Evolutionary conservation across 2,888 invertebrate genomes (phyloP).

Genomic region (Tinea trinotella): DNA sequence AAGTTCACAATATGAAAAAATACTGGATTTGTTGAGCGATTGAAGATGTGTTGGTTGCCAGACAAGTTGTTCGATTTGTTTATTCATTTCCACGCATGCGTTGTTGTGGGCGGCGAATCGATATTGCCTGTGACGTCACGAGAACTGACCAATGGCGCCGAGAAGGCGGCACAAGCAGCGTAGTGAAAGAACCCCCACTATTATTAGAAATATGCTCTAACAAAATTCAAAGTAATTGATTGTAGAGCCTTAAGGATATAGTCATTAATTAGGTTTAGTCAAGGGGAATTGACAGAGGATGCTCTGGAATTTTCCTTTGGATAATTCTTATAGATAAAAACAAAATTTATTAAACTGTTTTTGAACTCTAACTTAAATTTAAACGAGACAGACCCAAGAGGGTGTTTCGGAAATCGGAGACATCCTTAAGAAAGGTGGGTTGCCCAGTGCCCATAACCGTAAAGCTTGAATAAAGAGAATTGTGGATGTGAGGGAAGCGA

Average conservation of each 20-base stretch:
- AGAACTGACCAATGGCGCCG: constrained; percentile 55
- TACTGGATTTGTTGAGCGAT: neutral
- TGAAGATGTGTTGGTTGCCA: neutral
- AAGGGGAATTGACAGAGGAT: too few relatives aligned
- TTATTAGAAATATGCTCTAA: neutral
- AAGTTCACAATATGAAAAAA: too few relatives aligned
- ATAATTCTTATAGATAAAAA: too few relatives aligned
- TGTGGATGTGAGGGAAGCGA: too few relatives aligned
- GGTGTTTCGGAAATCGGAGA: too few relatives aligned
- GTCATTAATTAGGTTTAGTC: neutral
- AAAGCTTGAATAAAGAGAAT: too few relatives aligned
- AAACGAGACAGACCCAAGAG: too few relatives aligned
- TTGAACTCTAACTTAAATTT: too few relatives aligned
- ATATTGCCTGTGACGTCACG: constrained; percentile 59
- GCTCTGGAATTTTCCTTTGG: neutral
- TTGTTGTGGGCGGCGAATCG: constrained; percentile 61
- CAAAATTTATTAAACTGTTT: too few relatives aligned
- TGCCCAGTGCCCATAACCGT: too few relatives aligned
- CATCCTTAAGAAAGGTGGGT: too few relatives aligned
- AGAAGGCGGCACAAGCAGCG: constrained; percentile 55
- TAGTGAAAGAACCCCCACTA: constrained; percentile 39
- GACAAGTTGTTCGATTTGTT: neutral
- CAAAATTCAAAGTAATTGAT: neutral
- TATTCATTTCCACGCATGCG: constrained; percentile 47
- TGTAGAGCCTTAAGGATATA: neutral